Evolutionary conservation across 2,113 vertebrate genomes (phyloP), one percentile per base, ranked within the genome.

Genomic region (Pardalotus punctatus): DNA sequence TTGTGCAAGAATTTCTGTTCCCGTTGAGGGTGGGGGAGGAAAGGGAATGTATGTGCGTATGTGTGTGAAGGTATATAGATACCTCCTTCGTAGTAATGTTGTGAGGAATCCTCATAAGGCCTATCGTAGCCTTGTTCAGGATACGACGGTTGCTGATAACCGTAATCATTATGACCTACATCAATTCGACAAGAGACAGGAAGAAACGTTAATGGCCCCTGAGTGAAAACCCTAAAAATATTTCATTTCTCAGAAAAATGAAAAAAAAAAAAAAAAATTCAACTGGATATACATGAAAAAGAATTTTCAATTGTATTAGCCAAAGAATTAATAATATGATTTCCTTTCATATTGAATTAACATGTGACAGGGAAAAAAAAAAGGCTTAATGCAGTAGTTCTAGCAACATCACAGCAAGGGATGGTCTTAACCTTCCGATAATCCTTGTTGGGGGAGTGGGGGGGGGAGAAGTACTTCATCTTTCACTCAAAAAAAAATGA

Each of bases 151-250:
- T 98, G 98, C 98, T 98, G 98, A 98, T 98, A 99, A 99, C 98
- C 98, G 98, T 98, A 98, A 98, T 98, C 98, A 99, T 98, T 98
- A 98, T 98, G 98, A 98, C 98, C 98, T 99, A 99, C 98, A 98
- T 99, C 98, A 98, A 98, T 98, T 98, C 98, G 98, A 98, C 98
- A 99, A 98, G 98, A 98, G 98, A 98, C 98, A 98, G 98, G 98
- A 98, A 98, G 98, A 98, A 98, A 98, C 94, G 98, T 98, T 98
- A 98, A 98, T 98, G 98, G 98, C 97, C 98, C 98, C 98, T 98
- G 98, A 97, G 97, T 98, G 97, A 98, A 98, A 98, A 97, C 94
- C 97, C 98, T 98, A 97, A 93, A 95, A 97, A 95, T 97, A 98
- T 72, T 98, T 98, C 95, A 98, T 97, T 97, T 98, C 97, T 97